phyloP scores from a whole-genome alignment of 37 sponge, comb jelly and placozoan genomes.

The Spongilla lacustris region DNA sequence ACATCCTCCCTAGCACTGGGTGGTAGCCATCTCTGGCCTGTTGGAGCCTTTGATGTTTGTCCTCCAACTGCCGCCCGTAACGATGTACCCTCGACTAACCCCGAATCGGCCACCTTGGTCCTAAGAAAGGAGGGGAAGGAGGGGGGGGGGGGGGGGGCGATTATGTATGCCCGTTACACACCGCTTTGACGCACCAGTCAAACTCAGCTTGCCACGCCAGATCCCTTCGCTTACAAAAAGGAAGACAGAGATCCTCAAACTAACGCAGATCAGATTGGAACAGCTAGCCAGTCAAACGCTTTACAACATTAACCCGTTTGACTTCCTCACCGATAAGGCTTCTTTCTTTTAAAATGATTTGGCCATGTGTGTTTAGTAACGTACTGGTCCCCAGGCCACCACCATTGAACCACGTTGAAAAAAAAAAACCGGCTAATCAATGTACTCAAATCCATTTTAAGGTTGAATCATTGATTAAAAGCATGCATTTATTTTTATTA shows the following conservation, averaged over 20 bases:
- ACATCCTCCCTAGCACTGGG: conserved; percentile 42
- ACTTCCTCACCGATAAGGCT: neutral
- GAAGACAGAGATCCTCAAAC: neutral
- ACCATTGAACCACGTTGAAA: too few relatives aligned
- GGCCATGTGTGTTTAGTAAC: neutral
- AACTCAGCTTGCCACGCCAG: neutral
- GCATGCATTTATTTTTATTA: too few relatives aligned
- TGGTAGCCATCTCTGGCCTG: conserved; percentile 69
- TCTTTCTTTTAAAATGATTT: neutral
- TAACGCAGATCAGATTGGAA: neutral
- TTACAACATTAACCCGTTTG: neutral
- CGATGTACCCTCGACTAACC: neutral
- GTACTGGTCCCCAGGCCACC: neutral
- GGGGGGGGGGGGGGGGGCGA: neutral
- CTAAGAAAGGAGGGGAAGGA: too few relatives aligned
- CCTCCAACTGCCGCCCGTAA: neutral
- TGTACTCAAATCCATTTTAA: too few relatives aligned
- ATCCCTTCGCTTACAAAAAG: neutral
- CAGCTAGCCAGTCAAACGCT: neutral
- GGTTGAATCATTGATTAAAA: too few relatives aligned
- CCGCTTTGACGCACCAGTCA: neutral
- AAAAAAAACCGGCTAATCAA: too few relatives aligned
- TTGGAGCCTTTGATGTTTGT: neutral
- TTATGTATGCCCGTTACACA: neutral
- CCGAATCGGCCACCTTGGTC: neutral